phyloP scores from a whole-genome alignment of 1,140 invertebrate genomes.

The Penaeus chinensis region DNA sequence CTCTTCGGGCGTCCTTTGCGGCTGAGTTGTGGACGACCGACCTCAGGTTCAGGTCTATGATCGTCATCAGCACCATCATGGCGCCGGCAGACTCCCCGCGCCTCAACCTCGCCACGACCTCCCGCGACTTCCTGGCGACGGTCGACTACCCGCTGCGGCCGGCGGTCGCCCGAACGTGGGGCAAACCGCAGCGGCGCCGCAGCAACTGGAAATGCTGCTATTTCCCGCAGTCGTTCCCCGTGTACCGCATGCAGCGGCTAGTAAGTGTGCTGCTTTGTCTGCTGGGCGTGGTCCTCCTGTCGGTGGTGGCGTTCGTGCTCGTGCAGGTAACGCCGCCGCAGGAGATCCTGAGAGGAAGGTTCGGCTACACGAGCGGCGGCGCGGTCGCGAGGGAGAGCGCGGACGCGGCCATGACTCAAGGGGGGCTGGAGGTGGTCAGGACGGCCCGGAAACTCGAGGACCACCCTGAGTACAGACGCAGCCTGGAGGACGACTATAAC shows the following conservation, averaged over 20 bases:
- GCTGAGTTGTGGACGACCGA: not conserved
- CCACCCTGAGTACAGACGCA: constrained; percentile 29
- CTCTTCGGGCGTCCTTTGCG: not conserved
- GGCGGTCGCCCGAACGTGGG: constrained; percentile 9
- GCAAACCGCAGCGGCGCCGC: not conserved
- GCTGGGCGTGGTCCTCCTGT: constrained; percentile 30
- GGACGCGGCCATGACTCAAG: not conserved
- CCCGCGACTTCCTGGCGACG: constrained; percentile 13
- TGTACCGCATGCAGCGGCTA: constrained; percentile 43
- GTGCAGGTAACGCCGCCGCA: constrained; percentile 34
- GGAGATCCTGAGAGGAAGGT: not conserved
- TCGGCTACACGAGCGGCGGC: not conserved
- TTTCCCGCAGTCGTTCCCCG: constrained; percentile 42
- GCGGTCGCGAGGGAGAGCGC: not conserved
- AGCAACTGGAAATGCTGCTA: constrained; percentile 19
- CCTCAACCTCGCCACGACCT: constrained; percentile 13
- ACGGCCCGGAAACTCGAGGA: constrained; percentile 32
- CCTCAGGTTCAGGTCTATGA: not conserved
- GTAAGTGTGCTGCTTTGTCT: constrained; percentile 35
- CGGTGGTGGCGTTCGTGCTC: constrained; percentile 28
- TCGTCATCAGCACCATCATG: constrained; percentile 19
- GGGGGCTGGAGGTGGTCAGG: not conserved
- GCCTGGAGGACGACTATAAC: constrained; percentile 24
- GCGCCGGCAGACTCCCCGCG: constrained; percentile 3
- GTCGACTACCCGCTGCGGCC: constrained; percentile 33